These are phyloP conservation scores for Helicoverpa armigera DNA, from an alignment of 1,140 invertebrate genomes.

Conservation along the genomic window DNA sequence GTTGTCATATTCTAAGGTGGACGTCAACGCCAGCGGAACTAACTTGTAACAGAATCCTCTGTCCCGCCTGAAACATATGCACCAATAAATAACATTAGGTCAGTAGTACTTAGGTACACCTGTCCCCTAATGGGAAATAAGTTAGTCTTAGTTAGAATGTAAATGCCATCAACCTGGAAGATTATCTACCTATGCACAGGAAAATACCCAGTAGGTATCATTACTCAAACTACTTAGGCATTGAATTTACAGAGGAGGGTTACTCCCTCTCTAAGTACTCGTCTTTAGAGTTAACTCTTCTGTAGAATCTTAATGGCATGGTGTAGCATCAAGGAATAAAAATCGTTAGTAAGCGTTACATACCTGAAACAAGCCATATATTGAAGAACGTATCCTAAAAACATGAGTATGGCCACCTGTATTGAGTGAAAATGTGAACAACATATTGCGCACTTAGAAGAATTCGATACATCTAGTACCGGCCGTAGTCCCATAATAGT, in stretches of 20 bases:
- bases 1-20: constrained; percentile 73
- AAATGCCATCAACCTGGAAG: no score
- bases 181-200: no score
- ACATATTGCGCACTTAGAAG: constrained; percentile 87
- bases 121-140: not conserved
- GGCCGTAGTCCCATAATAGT: constrained; percentile 92
- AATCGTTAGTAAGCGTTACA: no score
- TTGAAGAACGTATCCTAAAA: constrained; percentile 91
- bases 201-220: no score
- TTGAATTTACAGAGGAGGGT: no score
- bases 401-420: constrained; percentile 89
- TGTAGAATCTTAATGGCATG: no score
- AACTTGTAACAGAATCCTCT: constrained; percentile 90
- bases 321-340: no score
- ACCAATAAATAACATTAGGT: not conserved
- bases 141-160: no score
- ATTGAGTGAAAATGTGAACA: constrained; percentile 90
- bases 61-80: constrained; percentile 88
- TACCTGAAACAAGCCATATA: constrained; percentile 93
- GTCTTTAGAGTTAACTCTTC: no score
- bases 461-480: constrained; percentile 88
- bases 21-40: constrained; percentile 79
- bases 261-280: no score
- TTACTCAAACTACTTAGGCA: no score
- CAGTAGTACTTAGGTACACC: not conserved